phyloP scores from a whole-genome alignment of 1,140 invertebrate species.

The Philaenus spumarius region DNA sequence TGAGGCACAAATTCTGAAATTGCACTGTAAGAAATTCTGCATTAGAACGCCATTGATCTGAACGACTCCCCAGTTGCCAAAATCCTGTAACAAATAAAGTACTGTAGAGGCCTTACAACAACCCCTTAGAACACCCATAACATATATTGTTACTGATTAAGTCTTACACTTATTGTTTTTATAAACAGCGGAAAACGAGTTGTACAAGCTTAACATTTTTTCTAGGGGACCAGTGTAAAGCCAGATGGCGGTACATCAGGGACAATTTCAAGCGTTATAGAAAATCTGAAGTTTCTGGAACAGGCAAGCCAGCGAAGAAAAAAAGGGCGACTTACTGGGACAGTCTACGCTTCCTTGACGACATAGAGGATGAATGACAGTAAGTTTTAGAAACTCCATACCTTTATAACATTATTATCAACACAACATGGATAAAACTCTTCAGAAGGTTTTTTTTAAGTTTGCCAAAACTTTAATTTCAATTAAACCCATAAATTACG shows the following conservation, averaged over 20 bases:
- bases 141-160: not conserved
- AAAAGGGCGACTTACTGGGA: slow-evolving; percentile 16
- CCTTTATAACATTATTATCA: slow-evolving; percentile 2
- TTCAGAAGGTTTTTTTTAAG: not conserved
- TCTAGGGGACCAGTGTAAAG: slow-evolving; percentile 17
- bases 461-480: not conserved
- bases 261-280: slow-evolving; percentile 15
- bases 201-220: not conserved
- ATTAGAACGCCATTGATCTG: slow-evolving; percentile 14
- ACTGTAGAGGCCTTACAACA: no score
- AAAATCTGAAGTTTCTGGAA: slow-evolving; percentile 12
- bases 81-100: slow-evolving; percentile 23
- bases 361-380: no score
- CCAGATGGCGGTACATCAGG: slow-evolving; percentile 15
- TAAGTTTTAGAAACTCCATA: no score
- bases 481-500: not conserved
- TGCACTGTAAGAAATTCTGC: slow-evolving; percentile 9
- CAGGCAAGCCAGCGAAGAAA: slow-evolving; percentile 12
- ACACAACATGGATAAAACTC: not conserved
- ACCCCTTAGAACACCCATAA: not conserved
- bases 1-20: slow-evolving; percentile 10
- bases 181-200: not conserved
- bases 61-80: slow-evolving; percentile 22
- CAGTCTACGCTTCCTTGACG: slow-evolving; percentile 6
- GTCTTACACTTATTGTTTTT: not conserved